phyloP scores from a whole-genome alignment of 2,888 invertebrate species.

The Caenorhabditis panamensis region DNA sequence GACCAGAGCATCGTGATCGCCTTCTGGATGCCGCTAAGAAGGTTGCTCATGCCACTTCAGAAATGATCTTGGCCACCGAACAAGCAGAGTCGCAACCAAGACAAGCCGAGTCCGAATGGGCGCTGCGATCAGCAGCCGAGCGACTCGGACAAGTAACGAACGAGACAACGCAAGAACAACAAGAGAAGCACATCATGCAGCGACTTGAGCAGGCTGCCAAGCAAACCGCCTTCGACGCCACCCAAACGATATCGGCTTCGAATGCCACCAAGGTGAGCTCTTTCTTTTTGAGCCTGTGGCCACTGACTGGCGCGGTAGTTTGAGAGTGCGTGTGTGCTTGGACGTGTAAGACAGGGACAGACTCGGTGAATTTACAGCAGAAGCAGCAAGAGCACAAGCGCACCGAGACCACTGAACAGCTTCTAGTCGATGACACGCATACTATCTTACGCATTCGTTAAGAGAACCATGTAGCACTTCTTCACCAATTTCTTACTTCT shows the following conservation, averaged over 20 bases:
- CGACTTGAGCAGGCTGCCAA: constrained; percentile 79
- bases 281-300: constrained; percentile 82
- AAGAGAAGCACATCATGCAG: constrained; percentile 71
- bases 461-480: not conserved
- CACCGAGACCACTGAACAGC: constrained; percentile 73
- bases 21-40: constrained; percentile 95
- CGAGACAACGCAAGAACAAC: constrained; percentile 87
- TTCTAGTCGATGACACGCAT: constrained; percentile 74
- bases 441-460: constrained; percentile 71
- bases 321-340: constrained; percentile 23
- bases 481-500: not conserved
- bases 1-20: constrained; percentile 91
- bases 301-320: constrained; percentile 74
- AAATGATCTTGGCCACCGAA: constrained; percentile 88
- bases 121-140: constrained; percentile 91
- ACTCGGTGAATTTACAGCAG: constrained; percentile 51
- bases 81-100: constrained; percentile 71
- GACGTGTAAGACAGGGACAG: constrained; percentile 25
- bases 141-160: constrained; percentile 92
- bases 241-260: constrained; percentile 92
- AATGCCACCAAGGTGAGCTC: constrained; percentile 85
- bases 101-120: constrained; percentile 81
- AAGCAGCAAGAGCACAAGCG: constrained; percentile 63
- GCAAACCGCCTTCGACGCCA: constrained; percentile 86
- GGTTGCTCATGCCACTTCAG: constrained; percentile 94